Conservation (phyloP, 1,140 invertebrate genomes). For the Yoshiicerus persimilis region DNA sequence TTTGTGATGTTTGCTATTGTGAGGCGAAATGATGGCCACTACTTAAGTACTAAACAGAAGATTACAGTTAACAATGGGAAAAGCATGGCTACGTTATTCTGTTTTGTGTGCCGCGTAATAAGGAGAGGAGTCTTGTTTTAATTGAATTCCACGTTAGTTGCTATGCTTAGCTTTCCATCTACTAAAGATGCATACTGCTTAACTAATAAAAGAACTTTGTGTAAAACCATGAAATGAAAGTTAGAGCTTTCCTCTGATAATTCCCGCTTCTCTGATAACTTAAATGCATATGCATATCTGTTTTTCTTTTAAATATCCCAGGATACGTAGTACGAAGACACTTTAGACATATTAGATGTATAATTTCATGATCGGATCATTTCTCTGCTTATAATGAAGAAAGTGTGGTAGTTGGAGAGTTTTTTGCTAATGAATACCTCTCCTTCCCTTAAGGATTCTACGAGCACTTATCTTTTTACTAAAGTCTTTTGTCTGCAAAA, state of each 20-base stretch:
- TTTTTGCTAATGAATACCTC: background rate
- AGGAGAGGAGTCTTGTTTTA: background rate
- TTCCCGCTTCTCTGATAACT: background rate
- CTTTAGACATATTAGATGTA: background rate
- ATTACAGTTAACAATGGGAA: background rate
- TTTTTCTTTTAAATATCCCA: background rate
- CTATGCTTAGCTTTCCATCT: background rate
- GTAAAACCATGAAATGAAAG: background rate
- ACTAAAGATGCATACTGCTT: background rate
- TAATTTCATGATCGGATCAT: background rate
- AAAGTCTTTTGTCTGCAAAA: background rate
- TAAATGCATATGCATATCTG: background rate
- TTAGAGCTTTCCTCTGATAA: background rate
- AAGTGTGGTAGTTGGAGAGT: background rate
- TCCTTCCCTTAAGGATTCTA: background rate
- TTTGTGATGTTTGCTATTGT: background rate
- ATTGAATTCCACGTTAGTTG: background rate
- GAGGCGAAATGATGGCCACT: background rate
- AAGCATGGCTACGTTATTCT: background rate
- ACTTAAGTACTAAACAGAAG: background rate
- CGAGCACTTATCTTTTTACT: background rate
- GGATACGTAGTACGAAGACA: background rate
- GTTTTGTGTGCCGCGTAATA: background rate
- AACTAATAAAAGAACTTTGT: background rate
- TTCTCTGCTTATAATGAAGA: background rate